Percentiles rank a stretch among this genome's conserved stretches.
These are phyloP conservation scores for Gymnobelideus leadbeateri DNA, from an alignment of 2,113 vertebrate genomes.

Conservation along the genomic window DNA sequence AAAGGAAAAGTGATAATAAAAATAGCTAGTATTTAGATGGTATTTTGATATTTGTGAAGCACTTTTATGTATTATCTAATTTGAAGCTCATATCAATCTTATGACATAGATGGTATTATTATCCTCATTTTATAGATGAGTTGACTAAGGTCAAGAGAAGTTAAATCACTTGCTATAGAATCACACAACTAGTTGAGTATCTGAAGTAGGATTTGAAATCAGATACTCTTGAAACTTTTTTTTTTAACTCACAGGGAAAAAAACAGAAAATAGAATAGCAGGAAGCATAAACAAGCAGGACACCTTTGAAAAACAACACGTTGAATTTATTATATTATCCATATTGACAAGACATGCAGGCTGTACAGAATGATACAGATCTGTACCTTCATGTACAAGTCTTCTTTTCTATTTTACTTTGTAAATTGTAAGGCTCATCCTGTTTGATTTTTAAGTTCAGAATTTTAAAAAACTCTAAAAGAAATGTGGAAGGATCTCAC, in stretches of 20 bases:
- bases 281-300: too few species aligned
- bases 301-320: too few species aligned
- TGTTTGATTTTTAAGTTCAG: background rate
- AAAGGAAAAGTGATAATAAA: background rate
- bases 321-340: too few species aligned
- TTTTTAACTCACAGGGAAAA: too few species aligned
- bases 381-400: too few species aligned
- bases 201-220: too few species aligned
- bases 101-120: background rate
- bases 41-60: background rate
- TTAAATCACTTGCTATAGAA: background rate
- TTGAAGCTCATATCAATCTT: background rate
- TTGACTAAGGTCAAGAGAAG: background rate
- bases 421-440: background rate
- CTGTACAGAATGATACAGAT: too few species aligned
- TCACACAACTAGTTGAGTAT: too few species aligned
- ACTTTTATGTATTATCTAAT: background rate
- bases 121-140: background rate
- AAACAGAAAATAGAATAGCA: too few species aligned
- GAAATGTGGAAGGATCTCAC: background rate
- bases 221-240: too few species aligned
- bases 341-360: too few species aligned
- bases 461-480: background rate
- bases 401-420: too few species aligned
- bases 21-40: background rate